Conservation (phyloP, 1,140 invertebrate genomes). For the Apis mellifera region DNA sequence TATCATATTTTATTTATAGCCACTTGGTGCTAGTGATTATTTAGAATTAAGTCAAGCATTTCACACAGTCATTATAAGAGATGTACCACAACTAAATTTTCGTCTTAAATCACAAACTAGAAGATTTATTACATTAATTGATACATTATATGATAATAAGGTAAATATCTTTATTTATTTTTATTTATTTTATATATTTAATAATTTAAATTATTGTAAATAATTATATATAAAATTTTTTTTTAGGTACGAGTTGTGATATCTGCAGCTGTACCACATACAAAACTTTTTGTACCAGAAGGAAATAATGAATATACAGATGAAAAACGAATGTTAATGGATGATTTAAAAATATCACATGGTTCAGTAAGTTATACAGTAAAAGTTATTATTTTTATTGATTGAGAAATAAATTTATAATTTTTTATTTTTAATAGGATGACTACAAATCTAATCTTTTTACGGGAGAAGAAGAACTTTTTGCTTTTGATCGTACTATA, state of each 20-base stretch:
- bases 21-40: slow-evolving; percentile 97
- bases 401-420: not conserved
- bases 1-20: slow-evolving; percentile 82
- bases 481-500: slow-evolving; percentile 96
- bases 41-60: slow-evolving; percentile 95
- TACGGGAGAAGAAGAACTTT: slow-evolving; percentile 98
- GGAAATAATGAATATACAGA: slow-evolving; percentile 83
- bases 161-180: slow-evolving; percentile 80
- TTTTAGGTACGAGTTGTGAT: slow-evolving; percentile 88
- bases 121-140: slow-evolving; percentile 98
- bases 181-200: not conserved
- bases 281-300: slow-evolving; percentile 88
- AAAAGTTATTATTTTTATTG: not conserved
- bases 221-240: slow-evolving; percentile 53
- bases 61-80: slow-evolving; percentile 95
- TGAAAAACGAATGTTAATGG: slow-evolving; percentile 94
- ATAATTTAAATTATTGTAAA: slow-evolving; percentile 3
- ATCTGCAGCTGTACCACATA: slow-evolving; percentile 88
- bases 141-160: slow-evolving; percentile 97
- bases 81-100: slow-evolving; percentile 92
- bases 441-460: slow-evolving; percentile 92
- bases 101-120: slow-evolving; percentile 91
- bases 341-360: slow-evolving; percentile 91
- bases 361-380: slow-evolving; percentile 78
- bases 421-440: slow-evolving; percentile 80